Conservation (phyloP, 2,113 vertebrate species). For the Origma solitaria region DNA sequence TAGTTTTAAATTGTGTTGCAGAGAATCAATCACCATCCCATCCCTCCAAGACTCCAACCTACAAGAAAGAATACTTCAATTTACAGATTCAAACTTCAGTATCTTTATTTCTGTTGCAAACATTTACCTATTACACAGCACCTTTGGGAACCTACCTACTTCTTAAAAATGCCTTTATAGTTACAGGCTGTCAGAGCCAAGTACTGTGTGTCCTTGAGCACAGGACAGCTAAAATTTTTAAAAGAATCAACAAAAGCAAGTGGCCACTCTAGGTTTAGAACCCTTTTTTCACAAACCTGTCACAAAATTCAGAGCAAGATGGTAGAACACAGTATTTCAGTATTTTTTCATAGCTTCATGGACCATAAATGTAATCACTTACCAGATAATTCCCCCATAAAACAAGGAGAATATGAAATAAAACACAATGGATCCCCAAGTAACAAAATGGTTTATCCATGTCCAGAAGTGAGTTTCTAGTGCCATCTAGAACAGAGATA, state of each 20-base stretch:
- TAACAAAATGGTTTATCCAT: slow-evolving; percentile 99
- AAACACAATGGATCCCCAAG: slow-evolving; percentile 97
- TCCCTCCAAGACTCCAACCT: neutral
- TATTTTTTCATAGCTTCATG: neutral
- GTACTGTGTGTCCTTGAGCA: neutral
- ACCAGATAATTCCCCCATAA: slow-evolving; percentile 98
- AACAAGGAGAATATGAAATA: slow-evolving; percentile 98
- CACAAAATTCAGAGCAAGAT: neutral
- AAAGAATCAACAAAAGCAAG: neutral
- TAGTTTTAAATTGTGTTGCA: neutral
- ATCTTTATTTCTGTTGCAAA: neutral
- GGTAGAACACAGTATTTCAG: neutral
- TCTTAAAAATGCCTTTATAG: neutral
- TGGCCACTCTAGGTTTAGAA: neutral
- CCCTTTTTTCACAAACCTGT: neutral
- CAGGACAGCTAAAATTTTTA: neutral
- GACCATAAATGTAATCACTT: slow-evolving; percentile 27
- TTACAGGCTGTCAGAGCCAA: neutral
- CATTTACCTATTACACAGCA: neutral
- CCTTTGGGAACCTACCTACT: neutral
- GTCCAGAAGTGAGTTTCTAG: slow-evolving; percentile 99
- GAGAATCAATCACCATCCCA: neutral
- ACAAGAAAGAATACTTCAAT: neutral
- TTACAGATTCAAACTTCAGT: neutral
- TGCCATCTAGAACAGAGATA: slow-evolving; percentile 81